Base-by-base conservation (phyloP, 35 echinoderm and acorn worm species). In the Acanthaster planci region DNA sequence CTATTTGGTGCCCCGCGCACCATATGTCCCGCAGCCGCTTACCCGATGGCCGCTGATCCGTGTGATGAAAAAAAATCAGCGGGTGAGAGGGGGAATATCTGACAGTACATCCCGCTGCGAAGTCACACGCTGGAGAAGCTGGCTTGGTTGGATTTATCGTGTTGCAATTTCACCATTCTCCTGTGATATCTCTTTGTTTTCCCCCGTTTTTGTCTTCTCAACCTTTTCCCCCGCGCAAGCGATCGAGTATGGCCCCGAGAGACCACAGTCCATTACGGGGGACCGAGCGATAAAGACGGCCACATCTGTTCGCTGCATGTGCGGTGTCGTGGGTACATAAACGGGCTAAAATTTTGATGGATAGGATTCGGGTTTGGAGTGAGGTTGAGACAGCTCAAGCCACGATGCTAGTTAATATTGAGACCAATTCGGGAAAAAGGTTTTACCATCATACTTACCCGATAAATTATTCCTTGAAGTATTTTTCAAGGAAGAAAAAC, bases 291-390 rank as follows among this genome's bases (percentile, higher is more conserved):
- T 26, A 72, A 72, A 72, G 64, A 72, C 15, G 64, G 64, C 26
- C 23, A 72, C 64, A 72, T 72, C 64, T 72, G 64, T 72, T 72
- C 64, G 23, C 26, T 72, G 64, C 14, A 31, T 72, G 26, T 29
- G 26, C 64, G 19, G 64, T 72, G 64, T 72, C 64, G 23, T 7
- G 64, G n/a, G 64, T 31, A 72, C 64, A 72, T 72, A 72, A 72
- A 72, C 19, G 64, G 34, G 9, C 23, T 34, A 26, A 34, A 34
- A 30, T 21, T 72, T 72, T 72, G 64, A 72, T 72, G 64, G 64
- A 72, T 72, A 21, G 23, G 64, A 14, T 72, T 47, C 4, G 42
- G 42, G 4, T 47, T 47, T 47, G 42, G 42, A 47, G 42, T 6
- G 42, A 47, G 42, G 12, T 6, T 6, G 12, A 47, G 42, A 47